Evolutionary conservation across 2,888 invertebrate species (phyloP).

Genomic region (Helleia helle): DNA sequence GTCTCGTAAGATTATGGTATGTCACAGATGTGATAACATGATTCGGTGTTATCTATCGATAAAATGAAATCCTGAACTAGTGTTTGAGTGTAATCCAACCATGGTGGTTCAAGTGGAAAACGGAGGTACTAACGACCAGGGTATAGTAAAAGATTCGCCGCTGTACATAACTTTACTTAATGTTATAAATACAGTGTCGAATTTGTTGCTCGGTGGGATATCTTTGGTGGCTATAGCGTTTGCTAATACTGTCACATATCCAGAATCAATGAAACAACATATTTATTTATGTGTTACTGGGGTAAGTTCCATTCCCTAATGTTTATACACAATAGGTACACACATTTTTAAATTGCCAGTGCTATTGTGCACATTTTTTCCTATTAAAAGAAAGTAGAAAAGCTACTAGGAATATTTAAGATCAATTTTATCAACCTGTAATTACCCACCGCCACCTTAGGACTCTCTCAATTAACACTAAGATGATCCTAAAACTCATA

Average conservation of each 20-base stretch:
- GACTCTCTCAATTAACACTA: too few species aligned
- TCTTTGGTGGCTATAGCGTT: constrained; percentile 12
- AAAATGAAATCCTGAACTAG: neutral
- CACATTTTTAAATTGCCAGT: too few species aligned
- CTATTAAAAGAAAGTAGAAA: too few species aligned
- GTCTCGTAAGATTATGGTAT: too few species aligned
- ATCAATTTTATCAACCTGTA: too few species aligned
- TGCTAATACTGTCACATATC: neutral
- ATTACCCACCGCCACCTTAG: too few species aligned
- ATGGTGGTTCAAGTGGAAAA: neutral
- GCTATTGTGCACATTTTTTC: too few species aligned
- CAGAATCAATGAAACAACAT: constrained; percentile 24
- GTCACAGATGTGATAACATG: too few species aligned
- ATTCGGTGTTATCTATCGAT: neutral
- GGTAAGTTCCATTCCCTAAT: too few species aligned
- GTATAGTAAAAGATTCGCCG: constrained; percentile 4
- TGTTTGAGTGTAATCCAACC: neutral
- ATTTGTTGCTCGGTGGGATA: constrained; percentile 24
- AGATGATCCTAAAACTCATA: too few species aligned
- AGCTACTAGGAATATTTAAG: too few species aligned
- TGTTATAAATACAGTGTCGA: constrained; percentile 19
- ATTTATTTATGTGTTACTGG: constrained; percentile 41
- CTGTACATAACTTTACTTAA: constrained; percentile 17
- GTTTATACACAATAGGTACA: too few species aligned
- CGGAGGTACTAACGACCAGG: neutral